Conservation (phyloP, 2,797 vertebrate genomes). For the Melanotaenia maccullochi region DNA sequence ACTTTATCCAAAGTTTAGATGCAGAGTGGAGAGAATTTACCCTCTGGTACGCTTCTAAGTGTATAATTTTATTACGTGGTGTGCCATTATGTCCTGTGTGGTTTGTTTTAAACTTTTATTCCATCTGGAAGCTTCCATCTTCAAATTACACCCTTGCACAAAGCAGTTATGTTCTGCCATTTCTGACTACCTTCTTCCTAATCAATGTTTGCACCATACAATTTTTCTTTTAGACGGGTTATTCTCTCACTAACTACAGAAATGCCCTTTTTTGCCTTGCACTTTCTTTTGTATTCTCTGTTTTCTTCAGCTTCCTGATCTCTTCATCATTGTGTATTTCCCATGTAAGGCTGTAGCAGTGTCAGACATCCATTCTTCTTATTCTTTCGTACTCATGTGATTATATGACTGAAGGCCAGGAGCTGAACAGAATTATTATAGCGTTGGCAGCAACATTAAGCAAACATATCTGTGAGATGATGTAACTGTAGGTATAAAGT, state of each 20-base stretch:
- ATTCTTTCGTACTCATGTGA: neutral
- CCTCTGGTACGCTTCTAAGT: neutral
- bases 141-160: slow-evolving; percentile 30
- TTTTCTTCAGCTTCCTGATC: slow-evolving; percentile 20
- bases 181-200: slow-evolving; percentile 34
- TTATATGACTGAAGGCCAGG: neutral
- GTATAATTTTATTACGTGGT: slow-evolving; percentile 1
- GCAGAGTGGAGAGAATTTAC: slow-evolving; percentile 9
- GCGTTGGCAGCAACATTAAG: no score
- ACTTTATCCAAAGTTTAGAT: slow-evolving; percentile 30
- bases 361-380: neutral
- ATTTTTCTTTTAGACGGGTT: slow-evolving; percentile 49
- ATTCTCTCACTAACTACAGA: slow-evolving; percentile 44
- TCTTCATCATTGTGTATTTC: slow-evolving; percentile 14
- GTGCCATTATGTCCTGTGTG: slow-evolving; percentile 15
- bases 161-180: slow-evolving; percentile 26
- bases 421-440: neutral
- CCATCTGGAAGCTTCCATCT: slow-evolving; percentile 18
- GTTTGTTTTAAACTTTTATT: slow-evolving; percentile 25
- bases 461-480: no score
- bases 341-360: neutral
- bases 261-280: slow-evolving; percentile 31
- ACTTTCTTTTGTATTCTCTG: slow-evolving; percentile 22
- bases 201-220: slow-evolving; percentile 37
- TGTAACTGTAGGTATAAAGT: no score